Base-by-base conservation (phyloP, 1,140 invertebrate genomes). In the Hylyphantes graminicola region DNA sequence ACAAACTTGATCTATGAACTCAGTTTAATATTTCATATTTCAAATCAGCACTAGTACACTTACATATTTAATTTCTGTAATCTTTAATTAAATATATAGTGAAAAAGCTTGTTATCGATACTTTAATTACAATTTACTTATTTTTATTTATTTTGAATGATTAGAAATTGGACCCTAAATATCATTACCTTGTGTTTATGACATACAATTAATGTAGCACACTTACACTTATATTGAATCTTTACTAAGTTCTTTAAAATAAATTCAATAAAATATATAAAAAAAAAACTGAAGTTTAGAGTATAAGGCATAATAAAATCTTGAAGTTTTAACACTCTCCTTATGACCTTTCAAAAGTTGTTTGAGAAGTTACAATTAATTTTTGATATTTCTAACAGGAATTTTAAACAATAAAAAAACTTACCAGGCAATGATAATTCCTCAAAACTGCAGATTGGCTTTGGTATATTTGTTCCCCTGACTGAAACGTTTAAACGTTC, bases 361-460 rank as follows among this genome's bases (percentile, higher is more conserved):
- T 64, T 64, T 50, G 3, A 10, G 15, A n/a, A 59, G 7, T 59
- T 59, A n/a, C 57, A 12, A 59, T 59, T 59, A 13, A 59, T 13
- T 59, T 5, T 59, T 13, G 12, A 59, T 59, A 59, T n/a, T 13
- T 13, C 15, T n/a, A 13, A 13, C 12, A 55, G n/a, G 11, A 55
- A 74, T 57, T 57, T 57, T 17, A 9, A 19, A 9, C 8, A 15
- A 21, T 17, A 55, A 63, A 64, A n/a, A 21, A 55, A 70, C 48
- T 50, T 81, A 70, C 73, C 59, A 17, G 77, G 67, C 8, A 78
- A 59, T 53, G 54, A 73, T 6, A 63, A 50, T 85, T 98, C 97
- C 87, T 96, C 94, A 89, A 98, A 98, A 57, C 92, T 91, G 87
- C 95, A 93, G 88, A 96, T 95, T 2, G 96, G 96, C 87, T 94